These are phyloP conservation scores for Elanus axillaris DNA, from an alignment of 2,113 vertebrate species.

Conservation along the genomic window DNA sequence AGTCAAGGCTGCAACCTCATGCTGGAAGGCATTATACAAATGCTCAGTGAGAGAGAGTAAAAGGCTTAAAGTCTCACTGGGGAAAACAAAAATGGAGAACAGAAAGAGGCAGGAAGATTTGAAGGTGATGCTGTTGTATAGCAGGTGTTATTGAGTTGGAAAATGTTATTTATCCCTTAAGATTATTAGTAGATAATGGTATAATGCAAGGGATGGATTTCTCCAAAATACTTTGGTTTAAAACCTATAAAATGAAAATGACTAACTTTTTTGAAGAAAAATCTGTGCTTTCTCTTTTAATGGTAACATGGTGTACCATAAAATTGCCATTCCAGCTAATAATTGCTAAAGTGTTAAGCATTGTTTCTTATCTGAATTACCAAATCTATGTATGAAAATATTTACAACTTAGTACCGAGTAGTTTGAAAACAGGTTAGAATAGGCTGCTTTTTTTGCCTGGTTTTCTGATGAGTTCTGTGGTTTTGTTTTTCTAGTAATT, in stretches of 20 bases:
- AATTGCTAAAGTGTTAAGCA: not conserved
- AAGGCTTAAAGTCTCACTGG: not conserved
- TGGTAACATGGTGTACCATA: not conserved
- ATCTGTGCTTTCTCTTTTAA: not conserved
- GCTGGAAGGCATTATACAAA: not conserved
- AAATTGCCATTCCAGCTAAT: not conserved
- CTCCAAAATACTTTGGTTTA: not conserved
- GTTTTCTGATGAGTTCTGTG: not conserved
- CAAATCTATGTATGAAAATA: not conserved
- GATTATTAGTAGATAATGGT: not conserved
- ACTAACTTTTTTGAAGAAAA: not conserved
- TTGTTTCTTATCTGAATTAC: not conserved
- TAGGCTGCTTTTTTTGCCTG: not conserved
- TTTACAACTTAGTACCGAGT: not conserved
- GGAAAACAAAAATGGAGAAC: not conserved
- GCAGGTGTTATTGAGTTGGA: not conserved
- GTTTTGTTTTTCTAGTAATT: not conserved
- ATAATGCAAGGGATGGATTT: not conserved
- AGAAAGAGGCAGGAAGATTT: not conserved
- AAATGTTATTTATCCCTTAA: not conserved
- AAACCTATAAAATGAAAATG: not conserved
- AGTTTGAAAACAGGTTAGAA: not conserved
- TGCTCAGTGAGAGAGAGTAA: not conserved
- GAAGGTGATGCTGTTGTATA: not conserved
- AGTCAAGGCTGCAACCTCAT: not conserved